Base-by-base conservation (phyloP, 2,888 invertebrate species). In the Mimumesa dahlbomi region DNA sequence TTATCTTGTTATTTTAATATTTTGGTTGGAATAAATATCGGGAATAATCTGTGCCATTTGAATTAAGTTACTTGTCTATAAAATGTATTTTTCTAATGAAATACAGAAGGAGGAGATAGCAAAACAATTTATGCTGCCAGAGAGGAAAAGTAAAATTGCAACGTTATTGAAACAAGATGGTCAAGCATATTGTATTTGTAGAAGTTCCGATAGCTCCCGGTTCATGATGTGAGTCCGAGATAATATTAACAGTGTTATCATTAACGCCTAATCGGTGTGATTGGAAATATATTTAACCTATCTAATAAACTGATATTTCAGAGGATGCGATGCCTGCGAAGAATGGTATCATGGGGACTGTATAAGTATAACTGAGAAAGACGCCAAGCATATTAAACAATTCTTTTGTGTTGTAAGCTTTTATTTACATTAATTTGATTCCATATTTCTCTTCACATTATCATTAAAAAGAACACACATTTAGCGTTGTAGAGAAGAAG, bases 311-410 rank as follows among this genome's bases (percentile, higher is more conserved):
- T 36, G n/a, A 40, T 40, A 16, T 40, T 40, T 2, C 84, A 96
- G 96, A 89, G 97, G 96, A 34, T 99, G 99, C 90, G 99, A 99
- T 89, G 93, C 96, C 11, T 99, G 99, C 88, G 97, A 98, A 89
- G 98, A 98, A 90, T 99, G 99, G 98, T 99, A 97, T 87, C 99
- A 99, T 86, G 98, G 98, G 0, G 97, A 98, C 86, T 99, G 98
- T 88, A 98, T 99, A 75, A 96, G 96, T 81, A 96, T 98, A 76
- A 97, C 97, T 0, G 96, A 97, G 88, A 93, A 95, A 79, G 97
- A 98, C 87, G 96, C 98, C 0, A 97, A 97, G 85, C 93, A 94
- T 77, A 98, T 99, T 61, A 96, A 97, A 84, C 96, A 96, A 79
- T 99, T 97, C 86, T 98, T 95, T 87, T 98, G 98, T 89, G 93